These are phyloP conservation scores for Lepidothrix coronata DNA, from an alignment of 2,113 vertebrate species.

Conservation along the genomic window DNA sequence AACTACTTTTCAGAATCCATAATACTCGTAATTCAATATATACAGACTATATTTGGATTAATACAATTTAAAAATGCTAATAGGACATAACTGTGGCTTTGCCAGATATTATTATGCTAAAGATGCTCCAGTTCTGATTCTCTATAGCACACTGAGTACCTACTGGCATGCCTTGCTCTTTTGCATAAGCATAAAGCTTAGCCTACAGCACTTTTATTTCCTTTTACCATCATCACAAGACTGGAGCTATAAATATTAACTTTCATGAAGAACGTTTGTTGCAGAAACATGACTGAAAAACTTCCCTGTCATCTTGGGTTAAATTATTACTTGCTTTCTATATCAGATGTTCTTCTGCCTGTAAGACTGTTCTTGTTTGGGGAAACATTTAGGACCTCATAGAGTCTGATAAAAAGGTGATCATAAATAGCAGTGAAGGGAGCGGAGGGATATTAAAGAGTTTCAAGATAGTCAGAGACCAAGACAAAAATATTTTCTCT, in stretches of 20 bases:
- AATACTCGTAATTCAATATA: background rate
- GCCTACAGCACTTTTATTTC: background rate
- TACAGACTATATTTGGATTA: background rate
- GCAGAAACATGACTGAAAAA: background rate
- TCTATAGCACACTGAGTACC: background rate
- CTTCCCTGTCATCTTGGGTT: background rate
- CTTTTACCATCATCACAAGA: background rate
- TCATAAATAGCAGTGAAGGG: background rate
- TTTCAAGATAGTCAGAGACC: background rate
- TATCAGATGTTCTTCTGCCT: background rate
- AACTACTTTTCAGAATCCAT: background rate
- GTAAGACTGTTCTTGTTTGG: background rate
- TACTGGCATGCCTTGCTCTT: background rate
- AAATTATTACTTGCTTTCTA: background rate
- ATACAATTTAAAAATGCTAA: slow-evolving; percentile 12
- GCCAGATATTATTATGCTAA: background rate
- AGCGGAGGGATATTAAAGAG: background rate
- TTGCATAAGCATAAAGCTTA: background rate
- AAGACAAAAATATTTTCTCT: background rate
- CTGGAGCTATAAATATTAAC: background rate
- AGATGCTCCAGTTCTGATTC: background rate
- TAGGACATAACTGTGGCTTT: background rate
- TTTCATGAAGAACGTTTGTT: background rate
- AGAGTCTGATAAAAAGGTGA: background rate
- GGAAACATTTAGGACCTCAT: background rate